These are phyloP conservation scores for Styela plicata DNA, from an alignment of 23 tunicate species.

Conservation along the genomic window DNA sequence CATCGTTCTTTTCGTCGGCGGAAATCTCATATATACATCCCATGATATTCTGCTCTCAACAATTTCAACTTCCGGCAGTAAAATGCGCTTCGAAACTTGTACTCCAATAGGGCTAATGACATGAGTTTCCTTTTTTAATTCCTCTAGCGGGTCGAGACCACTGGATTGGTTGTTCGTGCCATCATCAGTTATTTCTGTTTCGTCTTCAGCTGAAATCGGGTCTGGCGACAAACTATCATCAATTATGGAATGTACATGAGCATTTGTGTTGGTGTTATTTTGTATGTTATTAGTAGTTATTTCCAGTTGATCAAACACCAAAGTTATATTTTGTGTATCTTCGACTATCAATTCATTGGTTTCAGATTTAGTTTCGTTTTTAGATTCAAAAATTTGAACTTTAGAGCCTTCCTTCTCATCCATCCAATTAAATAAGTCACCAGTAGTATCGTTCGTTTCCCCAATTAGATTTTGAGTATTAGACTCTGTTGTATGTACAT, in stretches of 20 bases:
- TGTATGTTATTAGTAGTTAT: background rate
- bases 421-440: slow-evolving; percentile 9
- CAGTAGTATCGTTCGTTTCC: background rate
- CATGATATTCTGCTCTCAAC: slow-evolving; percentile 37
- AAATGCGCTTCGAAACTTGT: background rate
- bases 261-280: slow-evolving; percentile 20
- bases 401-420: background rate
- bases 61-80: slow-evolving; percentile 23
- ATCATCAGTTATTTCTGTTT: background rate
- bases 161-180: background rate
- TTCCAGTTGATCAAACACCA: background rate
- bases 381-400: background rate
- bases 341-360: background rate
- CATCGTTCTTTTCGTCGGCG: slow-evolving; percentile 59
- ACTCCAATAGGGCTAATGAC: slow-evolving; percentile 33
- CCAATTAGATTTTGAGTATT: background rate
- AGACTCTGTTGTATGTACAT: background rate
- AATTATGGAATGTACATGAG: background rate
- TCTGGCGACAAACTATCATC: background rate
- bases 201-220: background rate
- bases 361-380: background rate
- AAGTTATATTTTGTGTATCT: background rate
- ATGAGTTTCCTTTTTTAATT: slow-evolving; percentile 24
- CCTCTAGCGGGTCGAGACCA: slow-evolving; percentile 17
- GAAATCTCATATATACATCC: slow-evolving; percentile 88